Percentiles rank a stretch among this genome's conserved stretches.
Conservation (phyloP, 2,888 invertebrate genomes). For the Prionchulus punctatus region DNA sequence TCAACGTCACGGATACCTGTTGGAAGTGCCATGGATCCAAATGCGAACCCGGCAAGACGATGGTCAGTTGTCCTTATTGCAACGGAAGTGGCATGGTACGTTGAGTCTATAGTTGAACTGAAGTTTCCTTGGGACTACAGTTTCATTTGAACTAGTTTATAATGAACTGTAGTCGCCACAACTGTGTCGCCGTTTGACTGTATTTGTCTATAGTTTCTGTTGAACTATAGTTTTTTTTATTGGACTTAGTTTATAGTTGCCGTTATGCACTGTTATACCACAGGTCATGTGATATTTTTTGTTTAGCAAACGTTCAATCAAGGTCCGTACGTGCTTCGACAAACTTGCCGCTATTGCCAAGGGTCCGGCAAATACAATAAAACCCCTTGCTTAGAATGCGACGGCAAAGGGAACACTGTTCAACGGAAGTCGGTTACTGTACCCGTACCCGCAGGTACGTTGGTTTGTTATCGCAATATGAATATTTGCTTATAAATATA, state of each 20-base stretch:
- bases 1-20: constrained; percentile 84
- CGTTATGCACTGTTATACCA: not conserved
- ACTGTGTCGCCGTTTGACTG: no score
- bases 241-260: not conserved
- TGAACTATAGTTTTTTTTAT: no score
- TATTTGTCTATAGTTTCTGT: no score
- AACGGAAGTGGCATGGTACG: constrained; percentile 93
- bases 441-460: constrained; percentile 64
- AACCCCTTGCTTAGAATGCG: constrained; percentile 74
- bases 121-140: no score
- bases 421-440: constrained; percentile 74
- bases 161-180: no score
- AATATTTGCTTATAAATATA: not conserved
- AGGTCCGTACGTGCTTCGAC: constrained; percentile 90
- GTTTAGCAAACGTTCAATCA: constrained; percentile 38
- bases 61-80: constrained; percentile 72
- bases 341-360: constrained; percentile 77
- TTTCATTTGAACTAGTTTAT: no score
- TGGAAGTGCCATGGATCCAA: constrained; percentile 67
- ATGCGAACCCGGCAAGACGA: constrained; percentile 77
- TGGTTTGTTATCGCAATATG: no score
- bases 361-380: constrained; percentile 72
- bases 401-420: constrained; percentile 74
- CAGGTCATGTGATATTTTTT: constrained; percentile 1
- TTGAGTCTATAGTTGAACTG: no score